Evolutionary conservation across 2,888 invertebrate genomes (phyloP).

Genomic region (Lasioglossum oenotherae): DNA sequence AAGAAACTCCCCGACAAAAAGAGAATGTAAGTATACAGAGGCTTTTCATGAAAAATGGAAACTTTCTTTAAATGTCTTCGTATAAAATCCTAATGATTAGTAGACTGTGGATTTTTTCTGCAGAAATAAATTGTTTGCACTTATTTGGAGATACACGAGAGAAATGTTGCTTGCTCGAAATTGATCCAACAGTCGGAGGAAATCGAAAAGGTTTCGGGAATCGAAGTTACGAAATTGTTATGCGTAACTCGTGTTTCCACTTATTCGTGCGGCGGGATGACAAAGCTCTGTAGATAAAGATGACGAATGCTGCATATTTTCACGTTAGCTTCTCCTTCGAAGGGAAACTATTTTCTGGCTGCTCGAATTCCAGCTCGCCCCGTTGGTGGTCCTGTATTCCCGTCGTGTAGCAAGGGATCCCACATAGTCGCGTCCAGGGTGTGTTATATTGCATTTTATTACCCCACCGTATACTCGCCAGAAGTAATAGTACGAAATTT

Average conservation of each 20-base stretch:
- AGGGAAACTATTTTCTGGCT: slow-evolving; percentile 46
- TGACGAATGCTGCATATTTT: slow-evolving; percentile 28
- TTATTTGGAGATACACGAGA: neutral
- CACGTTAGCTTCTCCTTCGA: neutral
- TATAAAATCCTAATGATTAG: no score
- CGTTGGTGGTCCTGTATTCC: slow-evolving; percentile 50
- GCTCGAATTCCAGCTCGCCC: slow-evolving; percentile 47
- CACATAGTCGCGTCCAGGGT: slow-evolving; percentile 46
- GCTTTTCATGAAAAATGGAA: no score
- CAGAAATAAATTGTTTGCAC: neutral
- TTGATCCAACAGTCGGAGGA: neutral
- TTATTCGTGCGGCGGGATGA: neutral
- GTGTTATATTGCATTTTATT: slow-evolving; percentile 69
- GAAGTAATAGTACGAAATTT: slow-evolving; percentile 68
- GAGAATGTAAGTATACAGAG: no score
- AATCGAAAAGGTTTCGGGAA: neutral
- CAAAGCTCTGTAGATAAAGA: slow-evolving; percentile 1
- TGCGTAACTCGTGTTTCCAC: neutral
- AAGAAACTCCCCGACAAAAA: neutral
- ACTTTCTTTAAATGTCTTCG: no score
- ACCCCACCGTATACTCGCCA: slow-evolving; percentile 51
- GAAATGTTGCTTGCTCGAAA: neutral
- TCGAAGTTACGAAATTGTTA: neutral
- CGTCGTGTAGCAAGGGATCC: slow-evolving; percentile 42
- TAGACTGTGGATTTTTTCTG: neutral